These are phyloP conservation scores for Parazoanthus atlanticus DNA, from an alignment of 92 coral and sea anemone species.

Conservation along the genomic window DNA sequence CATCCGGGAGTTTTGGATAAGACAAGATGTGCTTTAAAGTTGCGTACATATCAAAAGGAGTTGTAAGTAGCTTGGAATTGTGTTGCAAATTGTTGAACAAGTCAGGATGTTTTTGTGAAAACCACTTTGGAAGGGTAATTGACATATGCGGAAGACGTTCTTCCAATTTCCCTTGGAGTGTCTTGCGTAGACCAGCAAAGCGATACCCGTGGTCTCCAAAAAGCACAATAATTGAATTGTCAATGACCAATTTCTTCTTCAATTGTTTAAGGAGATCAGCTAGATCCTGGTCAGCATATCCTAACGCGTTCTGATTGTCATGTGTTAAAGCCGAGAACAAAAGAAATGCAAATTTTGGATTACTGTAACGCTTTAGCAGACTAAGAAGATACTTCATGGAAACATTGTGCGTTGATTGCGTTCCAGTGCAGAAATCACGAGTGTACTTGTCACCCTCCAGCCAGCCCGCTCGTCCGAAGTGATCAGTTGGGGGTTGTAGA, in stretches of 20 bases:
- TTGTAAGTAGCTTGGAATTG: conserved; percentile 49
- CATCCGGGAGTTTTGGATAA: conserved; percentile 62
- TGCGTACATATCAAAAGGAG: conserved; percentile 67
- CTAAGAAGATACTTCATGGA: conserved; percentile 57
- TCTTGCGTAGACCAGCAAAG: conserved; percentile 41
- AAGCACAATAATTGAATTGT: conserved; percentile 53
- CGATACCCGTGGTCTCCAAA: conserved; percentile 72
- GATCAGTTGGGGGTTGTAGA: conserved; percentile 73
- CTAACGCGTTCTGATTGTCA: conserved; percentile 43
- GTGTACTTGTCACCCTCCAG: conserved; percentile 46
- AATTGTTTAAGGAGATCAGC: conserved; percentile 40
- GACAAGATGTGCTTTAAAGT: conserved; percentile 58
- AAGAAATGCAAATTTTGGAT: conserved; percentile 52
- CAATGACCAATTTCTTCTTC: conserved; percentile 37
- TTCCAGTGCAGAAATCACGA: conserved; percentile 53
- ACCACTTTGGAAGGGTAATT: conserved; percentile 60
- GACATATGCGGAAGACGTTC: conserved; percentile 76
- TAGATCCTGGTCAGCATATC: conserved; percentile 58
- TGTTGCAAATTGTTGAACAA: conserved; percentile 38
- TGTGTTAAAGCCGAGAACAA: conserved; percentile 48
- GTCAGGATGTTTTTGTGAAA: conserved; percentile 45
- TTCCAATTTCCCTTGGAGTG: conserved; percentile 71
- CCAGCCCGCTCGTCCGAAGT: conserved; percentile 77
- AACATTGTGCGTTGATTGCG: conserved; percentile 64
- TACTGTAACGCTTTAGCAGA: conserved; percentile 52